These are phyloP conservation scores for Rhegmatorhina hoffmannsi DNA, from an alignment of 2,113 vertebrate genomes.

Conservation along the genomic window DNA sequence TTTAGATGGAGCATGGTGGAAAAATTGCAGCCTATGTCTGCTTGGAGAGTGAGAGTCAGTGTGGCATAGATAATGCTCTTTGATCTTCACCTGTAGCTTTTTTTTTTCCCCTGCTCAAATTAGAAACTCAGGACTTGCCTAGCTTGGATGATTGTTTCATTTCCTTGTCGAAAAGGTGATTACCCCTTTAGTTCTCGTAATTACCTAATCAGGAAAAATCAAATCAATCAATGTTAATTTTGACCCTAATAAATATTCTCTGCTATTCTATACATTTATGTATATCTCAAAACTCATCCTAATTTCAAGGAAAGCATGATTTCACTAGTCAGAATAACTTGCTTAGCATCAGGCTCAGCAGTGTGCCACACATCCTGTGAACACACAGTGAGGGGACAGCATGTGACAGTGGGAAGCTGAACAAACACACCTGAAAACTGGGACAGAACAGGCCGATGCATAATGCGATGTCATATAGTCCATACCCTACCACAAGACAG, in stretches of 20 bases:
- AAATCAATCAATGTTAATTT: slow-evolving; percentile 67
- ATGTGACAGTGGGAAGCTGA: neutral
- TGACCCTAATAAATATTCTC: slow-evolving; percentile 67
- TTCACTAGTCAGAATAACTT: neutral
- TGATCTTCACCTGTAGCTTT: neutral
- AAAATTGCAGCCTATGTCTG: neutral
- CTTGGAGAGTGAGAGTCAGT: neutral
- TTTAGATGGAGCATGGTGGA: neutral
- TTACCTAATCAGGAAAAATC: slow-evolving; percentile 72
- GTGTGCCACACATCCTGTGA: neutral
- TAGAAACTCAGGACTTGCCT: slow-evolving; percentile 58
- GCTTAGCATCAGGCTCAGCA: neutral
- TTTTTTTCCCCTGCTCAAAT: neutral
- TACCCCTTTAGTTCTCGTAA: slow-evolving; percentile 63
- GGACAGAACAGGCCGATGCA: neutral
- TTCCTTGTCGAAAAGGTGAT: slow-evolving; percentile 59
- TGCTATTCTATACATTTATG: slow-evolving; percentile 57
- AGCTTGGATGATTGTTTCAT: slow-evolving; percentile 50
- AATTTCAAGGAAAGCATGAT: slow-evolving; percentile 28
- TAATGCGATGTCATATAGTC: neutral
- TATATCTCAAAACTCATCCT: slow-evolving; percentile 31
- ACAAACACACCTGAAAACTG: neutral
- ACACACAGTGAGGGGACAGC: neutral
- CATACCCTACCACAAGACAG: neutral
- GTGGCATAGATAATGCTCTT: neutral